Percentiles rank a stretch among this genome's conserved stretches.
These are phyloP conservation scores for Uloborus plumipes DNA, from an alignment of 2,888 invertebrate genomes.

Conservation along the genomic window DNA sequence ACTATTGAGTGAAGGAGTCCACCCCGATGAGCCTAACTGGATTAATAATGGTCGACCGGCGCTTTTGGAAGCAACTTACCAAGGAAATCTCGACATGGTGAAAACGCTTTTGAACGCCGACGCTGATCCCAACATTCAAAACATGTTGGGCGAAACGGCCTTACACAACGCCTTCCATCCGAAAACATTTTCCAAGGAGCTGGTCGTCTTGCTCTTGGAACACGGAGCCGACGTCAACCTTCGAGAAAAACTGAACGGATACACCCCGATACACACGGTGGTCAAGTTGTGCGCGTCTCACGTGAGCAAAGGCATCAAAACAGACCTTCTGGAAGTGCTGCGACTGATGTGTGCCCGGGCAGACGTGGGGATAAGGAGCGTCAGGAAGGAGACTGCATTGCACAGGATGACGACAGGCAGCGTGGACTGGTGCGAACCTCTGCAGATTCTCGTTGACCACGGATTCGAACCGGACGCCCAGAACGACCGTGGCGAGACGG, in stretches of 20 bases:
- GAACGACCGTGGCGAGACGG: conserved; percentile 64
- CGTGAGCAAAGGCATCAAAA: conserved; percentile 16
- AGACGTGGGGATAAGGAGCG: conserved; percentile 42
- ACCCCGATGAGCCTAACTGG: conserved; percentile 65
- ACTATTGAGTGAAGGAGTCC: conserved; percentile 49
- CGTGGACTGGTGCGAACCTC: conserved; percentile 37
- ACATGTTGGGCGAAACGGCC: conserved; percentile 64
- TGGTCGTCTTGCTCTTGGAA: conserved; percentile 55
- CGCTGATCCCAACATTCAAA: conserved; percentile 60
- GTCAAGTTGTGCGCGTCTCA: conserved; percentile 42
- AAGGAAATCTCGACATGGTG: conserved; percentile 49
- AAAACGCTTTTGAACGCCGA: conserved; percentile 35
- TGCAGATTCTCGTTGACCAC: conserved; percentile 54
- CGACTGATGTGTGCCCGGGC: conserved; percentile 30
- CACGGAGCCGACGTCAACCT: conserved; percentile 56
- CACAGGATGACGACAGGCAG: conserved; percentile 49
- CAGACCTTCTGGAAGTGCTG: conserved; percentile 40
- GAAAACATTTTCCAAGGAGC: conserved; percentile 44
- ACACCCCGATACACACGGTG: conserved; percentile 63
- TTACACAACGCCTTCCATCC: conserved; percentile 64
- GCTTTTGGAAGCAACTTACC: conserved; percentile 62
- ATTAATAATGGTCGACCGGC: conserved; percentile 62
- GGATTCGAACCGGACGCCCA: conserved; percentile 59
- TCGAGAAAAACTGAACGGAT: conserved; percentile 61
- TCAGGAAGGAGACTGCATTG: conserved; percentile 61